Conservation (phyloP, 37 sponge, comb jelly and placozoan genomes). For the Theonella swinhoei region DNA sequence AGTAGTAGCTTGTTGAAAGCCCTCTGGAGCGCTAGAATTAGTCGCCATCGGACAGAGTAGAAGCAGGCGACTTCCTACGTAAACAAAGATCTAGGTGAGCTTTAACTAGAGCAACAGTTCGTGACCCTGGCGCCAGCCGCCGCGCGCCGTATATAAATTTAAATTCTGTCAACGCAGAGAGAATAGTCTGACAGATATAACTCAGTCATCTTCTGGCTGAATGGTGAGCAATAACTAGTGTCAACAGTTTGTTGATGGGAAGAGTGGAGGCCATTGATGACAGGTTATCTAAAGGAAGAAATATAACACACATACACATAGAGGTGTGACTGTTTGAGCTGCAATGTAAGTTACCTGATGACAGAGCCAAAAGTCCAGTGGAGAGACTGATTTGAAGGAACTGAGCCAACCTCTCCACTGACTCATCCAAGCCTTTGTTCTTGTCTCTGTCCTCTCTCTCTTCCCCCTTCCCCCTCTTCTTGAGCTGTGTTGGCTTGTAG, state of each 20-base stretch:
- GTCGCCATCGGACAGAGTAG: background rate
- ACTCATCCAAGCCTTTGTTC: slow-evolving; percentile 30
- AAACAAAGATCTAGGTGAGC: background rate
- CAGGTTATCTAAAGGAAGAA: slow-evolving; percentile 36
- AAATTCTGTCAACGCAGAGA: no score
- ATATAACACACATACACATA: background rate
- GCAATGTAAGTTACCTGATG: slow-evolving; percentile 20
- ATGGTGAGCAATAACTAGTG: slow-evolving; percentile 33
- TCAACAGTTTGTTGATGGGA: slow-evolving; percentile 63
- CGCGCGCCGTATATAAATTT: no score
- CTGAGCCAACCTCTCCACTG: slow-evolving; percentile 75
- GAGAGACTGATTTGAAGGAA: slow-evolving; percentile 65
- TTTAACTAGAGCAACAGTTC: background rate
- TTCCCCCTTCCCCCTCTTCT: slow-evolving; percentile 5
- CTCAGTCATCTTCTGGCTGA: background rate
- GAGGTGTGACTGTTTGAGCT: background rate
- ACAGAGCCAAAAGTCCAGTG: slow-evolving; percentile 27
- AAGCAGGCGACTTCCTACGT: background rate
- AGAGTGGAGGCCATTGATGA: slow-evolving; percentile 29
- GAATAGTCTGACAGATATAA: background rate
- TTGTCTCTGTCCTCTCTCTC: background rate
- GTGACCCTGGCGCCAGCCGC: no score
- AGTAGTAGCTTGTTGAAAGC: background rate
- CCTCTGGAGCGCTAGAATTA: background rate
- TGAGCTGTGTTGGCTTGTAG: background rate